phyloP scores from a whole-genome alignment of 2,113 vertebrate genomes.

The Diglossa brunneiventris region DNA sequence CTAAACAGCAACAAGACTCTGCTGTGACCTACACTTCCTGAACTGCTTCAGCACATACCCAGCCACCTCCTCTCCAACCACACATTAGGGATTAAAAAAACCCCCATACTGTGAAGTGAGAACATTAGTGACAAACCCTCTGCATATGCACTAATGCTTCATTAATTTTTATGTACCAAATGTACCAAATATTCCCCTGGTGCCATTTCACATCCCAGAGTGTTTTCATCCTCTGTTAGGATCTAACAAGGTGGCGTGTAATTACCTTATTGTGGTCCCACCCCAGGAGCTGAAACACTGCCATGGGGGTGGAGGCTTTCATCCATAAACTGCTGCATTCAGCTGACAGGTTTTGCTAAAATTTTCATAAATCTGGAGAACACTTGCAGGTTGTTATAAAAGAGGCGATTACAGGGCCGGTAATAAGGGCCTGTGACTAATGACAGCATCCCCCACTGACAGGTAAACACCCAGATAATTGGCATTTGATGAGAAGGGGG shows the following conservation, averaged over 20 bases:
- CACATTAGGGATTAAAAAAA: not conserved
- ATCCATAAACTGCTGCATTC: not conserved
- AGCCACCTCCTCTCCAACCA: not conserved
- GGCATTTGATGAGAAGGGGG: not conserved
- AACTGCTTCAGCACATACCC: not conserved
- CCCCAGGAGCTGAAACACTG: not conserved
- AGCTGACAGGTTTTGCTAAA: not conserved
- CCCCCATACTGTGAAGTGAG: not conserved
- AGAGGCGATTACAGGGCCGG: not conserved
- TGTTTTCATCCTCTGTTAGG: not conserved
- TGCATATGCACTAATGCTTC: not conserved
- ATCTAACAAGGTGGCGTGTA: not conserved
- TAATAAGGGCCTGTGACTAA: conserved; percentile 7
- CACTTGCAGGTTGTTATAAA: not conserved
- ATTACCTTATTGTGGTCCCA: not conserved
- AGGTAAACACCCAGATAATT: not conserved
- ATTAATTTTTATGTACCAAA: too few species aligned
- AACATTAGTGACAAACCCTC: not conserved
- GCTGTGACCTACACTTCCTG: not conserved
- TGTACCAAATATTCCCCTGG: not conserved
- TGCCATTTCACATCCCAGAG: not conserved
- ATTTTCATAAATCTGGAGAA: not conserved
- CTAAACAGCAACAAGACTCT: not conserved
- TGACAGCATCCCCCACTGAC: not conserved
- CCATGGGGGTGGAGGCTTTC: not conserved